Base-by-base conservation (phyloP, 2,888 invertebrate genomes). In the Rhagium mordax region DNA sequence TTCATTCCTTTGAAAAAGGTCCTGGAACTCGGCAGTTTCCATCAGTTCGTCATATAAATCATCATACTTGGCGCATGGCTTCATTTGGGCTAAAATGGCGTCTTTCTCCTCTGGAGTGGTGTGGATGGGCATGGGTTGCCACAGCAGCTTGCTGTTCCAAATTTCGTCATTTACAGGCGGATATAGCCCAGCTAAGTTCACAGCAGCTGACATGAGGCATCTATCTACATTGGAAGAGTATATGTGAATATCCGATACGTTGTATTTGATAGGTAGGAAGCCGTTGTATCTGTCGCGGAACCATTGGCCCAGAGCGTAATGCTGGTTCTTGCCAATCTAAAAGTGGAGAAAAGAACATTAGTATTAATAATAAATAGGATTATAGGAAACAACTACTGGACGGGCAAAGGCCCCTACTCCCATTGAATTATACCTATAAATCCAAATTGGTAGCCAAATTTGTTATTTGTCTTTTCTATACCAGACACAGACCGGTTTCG, bases 91-190 rank as follows among this genome's bases (percentile, higher is more conserved):
- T 7, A 48, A 48, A 15, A 48, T 2, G 4, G 48, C 48, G 48
- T 48, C 48, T 2, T 48, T 4, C 1, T n/a, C 8, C 10, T 69
- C 61, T 2, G 93, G 0, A 94, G 90, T 0, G 94, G 93, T 79
- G 94, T 91, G 0, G 3, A 48, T 16, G 7, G 48, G 48, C 5
- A 48, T 48, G 15, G 48, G 48, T 5, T 15, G 48, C 48, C 48
- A 48, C 3, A 15, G 15, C 48, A 48, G 15, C 4, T 48, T 1
- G 7, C 8, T 3, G 8, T 33, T n/a, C 48, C 48, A 48, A 5
- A 48, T 15, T 7, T 48, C 4, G 1, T n/a, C 16, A 15, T 4
- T 4, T 16, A 15, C 4, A 5, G 48, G 48, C 1, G 48, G 48
- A 48, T 48, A 48, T 15, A 48, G 15, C 15, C 15, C 48, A 7